Evolutionary conservation across 2,888 invertebrate genomes (phyloP).

Genomic region (Cryptocephalus primarius): DNA sequence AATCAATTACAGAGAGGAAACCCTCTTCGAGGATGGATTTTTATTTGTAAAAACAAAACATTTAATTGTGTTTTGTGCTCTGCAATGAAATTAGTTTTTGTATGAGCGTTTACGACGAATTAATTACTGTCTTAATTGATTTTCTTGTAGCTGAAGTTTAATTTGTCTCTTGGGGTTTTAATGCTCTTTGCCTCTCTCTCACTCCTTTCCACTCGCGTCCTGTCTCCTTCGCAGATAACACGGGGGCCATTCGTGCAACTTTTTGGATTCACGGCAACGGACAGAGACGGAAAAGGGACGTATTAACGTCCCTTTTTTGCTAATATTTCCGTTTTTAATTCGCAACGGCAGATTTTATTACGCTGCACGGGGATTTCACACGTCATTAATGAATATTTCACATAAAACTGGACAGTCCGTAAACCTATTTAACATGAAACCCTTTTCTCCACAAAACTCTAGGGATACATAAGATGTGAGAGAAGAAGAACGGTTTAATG

Average conservation of each 20-base stretch:
- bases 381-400: constrained; percentile 2
- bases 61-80: constrained; percentile 34
- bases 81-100: constrained; percentile 33
- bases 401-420: no score
- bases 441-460: no score
- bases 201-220: constrained; percentile 8
- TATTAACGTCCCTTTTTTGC: no score
- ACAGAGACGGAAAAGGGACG: no score
- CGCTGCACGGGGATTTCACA: constrained; percentile 9
- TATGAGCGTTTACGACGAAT: constrained; percentile 32
- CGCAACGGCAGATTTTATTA: no score
- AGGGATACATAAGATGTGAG: no score
- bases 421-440: no score
- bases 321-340: no score
- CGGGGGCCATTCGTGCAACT: constrained; percentile 6
- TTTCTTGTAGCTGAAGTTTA: constrained; percentile 31
- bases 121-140: constrained; percentile 34
- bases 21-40: constrained; percentile 26
- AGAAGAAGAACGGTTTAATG: no score
- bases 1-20: constrained; percentile 28
- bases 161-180: constrained; percentile 27
- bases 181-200: constrained; percentile 17
- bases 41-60: constrained; percentile 31
- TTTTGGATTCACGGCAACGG: constrained; percentile 14
- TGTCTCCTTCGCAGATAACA: constrained; percentile 14